Conservation (phyloP, 2,888 invertebrate species). For the Rhopalosiphum nymphaeae region DNA sequence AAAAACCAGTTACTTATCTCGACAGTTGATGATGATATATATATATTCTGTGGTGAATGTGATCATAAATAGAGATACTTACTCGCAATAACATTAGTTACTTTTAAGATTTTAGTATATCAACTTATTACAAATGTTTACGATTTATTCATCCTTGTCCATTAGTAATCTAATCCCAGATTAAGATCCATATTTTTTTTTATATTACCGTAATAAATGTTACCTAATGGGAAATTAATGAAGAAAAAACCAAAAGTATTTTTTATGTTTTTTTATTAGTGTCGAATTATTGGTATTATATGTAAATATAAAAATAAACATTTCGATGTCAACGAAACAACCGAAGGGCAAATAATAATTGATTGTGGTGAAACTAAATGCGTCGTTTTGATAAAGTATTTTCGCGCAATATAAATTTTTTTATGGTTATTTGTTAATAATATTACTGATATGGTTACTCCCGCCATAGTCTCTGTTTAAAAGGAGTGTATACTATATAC, state of each 20-base stretch:
- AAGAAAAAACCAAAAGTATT: slow-evolving; percentile 23
- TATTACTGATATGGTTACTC: too few relatives aligned
- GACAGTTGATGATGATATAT: not conserved
- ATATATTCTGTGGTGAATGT: not conserved
- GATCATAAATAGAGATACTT: slow-evolving; percentile 35
- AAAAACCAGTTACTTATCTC: slow-evolving; percentile 38
- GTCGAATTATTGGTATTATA: not conserved
- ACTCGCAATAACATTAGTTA: slow-evolving; percentile 20
- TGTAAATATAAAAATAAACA: slow-evolving; percentile 38
- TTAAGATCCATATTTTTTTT: slow-evolving; percentile 38
- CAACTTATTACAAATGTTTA: slow-evolving; percentile 51
- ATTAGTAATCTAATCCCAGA: slow-evolving; percentile 50
- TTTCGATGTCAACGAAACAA: not conserved
- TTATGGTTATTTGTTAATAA: slow-evolving; percentile 27
- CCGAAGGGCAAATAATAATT: slow-evolving; percentile 23
- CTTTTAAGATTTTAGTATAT: slow-evolving; percentile 28
- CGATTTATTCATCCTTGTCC: slow-evolving; percentile 42
- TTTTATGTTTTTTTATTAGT: slow-evolving; percentile 25
- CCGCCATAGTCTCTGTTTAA: not conserved
- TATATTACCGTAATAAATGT: slow-evolving; percentile 42
- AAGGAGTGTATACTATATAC: slow-evolving; percentile 23
- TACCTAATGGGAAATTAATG: slow-evolving; percentile 47
- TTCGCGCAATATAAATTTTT: slow-evolving; percentile 27
- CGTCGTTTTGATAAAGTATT: not conserved
- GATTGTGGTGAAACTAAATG: slow-evolving; percentile 7